Conservation (phyloP, 2,888 invertebrate species). For the Meloe dianella region DNA sequence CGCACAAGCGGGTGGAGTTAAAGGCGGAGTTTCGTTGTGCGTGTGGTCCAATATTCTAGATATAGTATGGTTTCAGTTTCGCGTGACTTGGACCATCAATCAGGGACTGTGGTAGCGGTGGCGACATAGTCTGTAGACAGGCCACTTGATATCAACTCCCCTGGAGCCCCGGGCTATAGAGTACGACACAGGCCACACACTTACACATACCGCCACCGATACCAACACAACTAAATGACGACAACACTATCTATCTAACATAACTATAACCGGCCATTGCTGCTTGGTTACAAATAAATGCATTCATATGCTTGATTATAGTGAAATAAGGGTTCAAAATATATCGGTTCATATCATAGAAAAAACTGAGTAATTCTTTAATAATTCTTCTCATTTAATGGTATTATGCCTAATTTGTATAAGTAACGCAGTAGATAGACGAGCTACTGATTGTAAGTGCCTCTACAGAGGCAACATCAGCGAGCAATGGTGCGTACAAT, state of each 20-base stretch:
- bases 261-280: slow-evolving; percentile 2
- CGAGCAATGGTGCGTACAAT: too few relatives aligned
- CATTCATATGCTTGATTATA: neutral
- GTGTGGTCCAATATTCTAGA: slow-evolving; percentile 53
- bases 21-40: slow-evolving; percentile 44
- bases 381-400: too few relatives aligned
- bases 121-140: slow-evolving; percentile 61
- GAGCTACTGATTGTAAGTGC: too few relatives aligned
- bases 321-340: neutral
- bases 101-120: slow-evolving; percentile 60
- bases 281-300: neutral
- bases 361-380: too few relatives aligned
- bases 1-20: slow-evolving; percentile 33
- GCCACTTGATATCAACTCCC: slow-evolving; percentile 59
- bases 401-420: too few relatives aligned
- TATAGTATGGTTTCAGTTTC: slow-evolving; percentile 51
- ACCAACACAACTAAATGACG: neutral
- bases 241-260: neutral
- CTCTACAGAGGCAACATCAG: too few relatives aligned
- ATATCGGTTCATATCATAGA: neutral
- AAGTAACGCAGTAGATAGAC: too few relatives aligned
- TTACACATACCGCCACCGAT: slow-evolving; percentile 14
- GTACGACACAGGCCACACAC: slow-evolving; percentile 48
- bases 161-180: slow-evolving; percentile 33
- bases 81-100: slow-evolving; percentile 60